Conservation (phyloP, 2,888 invertebrate species). For the Deroplatys truncata region DNA sequence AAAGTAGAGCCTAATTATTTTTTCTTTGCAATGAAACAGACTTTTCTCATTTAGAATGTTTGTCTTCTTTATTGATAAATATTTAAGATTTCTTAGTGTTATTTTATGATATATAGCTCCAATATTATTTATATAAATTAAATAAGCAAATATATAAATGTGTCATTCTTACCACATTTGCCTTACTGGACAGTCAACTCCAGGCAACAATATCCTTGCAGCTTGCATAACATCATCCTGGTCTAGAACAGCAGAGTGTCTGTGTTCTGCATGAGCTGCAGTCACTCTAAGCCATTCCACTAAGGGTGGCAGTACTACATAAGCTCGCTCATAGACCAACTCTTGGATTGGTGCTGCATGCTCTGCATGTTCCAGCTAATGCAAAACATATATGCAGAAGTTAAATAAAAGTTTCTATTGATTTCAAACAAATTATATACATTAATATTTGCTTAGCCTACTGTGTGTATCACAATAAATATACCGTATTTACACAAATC, state of each 20-base stretch:
- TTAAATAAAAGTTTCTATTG: not conserved
- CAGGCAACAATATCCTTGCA: slow-evolving; percentile 77
- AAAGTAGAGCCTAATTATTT: no score
- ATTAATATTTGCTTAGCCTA: no score
- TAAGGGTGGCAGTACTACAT: slow-evolving; percentile 81
- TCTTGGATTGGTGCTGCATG: slow-evolving; percentile 56
- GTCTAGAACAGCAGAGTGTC: slow-evolving; percentile 72
- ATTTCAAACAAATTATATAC: no score
- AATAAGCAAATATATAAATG: no score
- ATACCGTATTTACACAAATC: no score
- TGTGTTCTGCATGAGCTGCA: slow-evolving; percentile 76
- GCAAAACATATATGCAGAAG: not conserved
- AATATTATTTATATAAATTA: not conserved
- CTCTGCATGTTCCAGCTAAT: slow-evolving; percentile 64
- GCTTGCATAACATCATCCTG: slow-evolving; percentile 87
- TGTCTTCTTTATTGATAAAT: no score
- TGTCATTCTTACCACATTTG: slow-evolving; percentile 55
- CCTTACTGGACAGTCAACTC: slow-evolving; percentile 83
- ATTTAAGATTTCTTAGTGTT: no score
- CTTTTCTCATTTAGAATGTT: no score
- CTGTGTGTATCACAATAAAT: no score
- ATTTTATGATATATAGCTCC: no score
- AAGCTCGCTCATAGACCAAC: slow-evolving; percentile 81
- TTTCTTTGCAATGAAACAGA: no score
- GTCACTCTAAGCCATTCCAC: slow-evolving; percentile 88